Evolutionary conservation across 2,888 invertebrate genomes (phyloP).

Genomic region (Dromius quadrimaculatus): DNA sequence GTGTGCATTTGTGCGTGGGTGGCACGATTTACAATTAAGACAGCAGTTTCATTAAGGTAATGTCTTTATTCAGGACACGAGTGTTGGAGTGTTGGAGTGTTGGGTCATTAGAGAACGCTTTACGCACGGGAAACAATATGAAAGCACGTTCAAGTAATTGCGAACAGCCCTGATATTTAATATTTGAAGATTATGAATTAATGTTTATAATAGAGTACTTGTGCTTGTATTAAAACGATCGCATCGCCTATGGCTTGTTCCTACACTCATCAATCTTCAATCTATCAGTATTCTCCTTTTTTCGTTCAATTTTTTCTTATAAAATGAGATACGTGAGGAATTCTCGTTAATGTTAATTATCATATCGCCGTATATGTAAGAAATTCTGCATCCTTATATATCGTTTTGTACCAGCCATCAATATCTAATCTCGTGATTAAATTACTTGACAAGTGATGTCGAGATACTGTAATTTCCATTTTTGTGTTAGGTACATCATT

Average conservation of each 20-base stretch:
- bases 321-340: too few relatives aligned
- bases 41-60: slow-evolving; percentile 51
- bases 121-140: slow-evolving; percentile 37
- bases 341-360: slow-evolving; percentile 4
- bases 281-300: too few relatives aligned
- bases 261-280: too few relatives aligned
- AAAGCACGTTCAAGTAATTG: slow-evolving; percentile 17
- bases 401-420: slow-evolving; percentile 7
- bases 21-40: slow-evolving; percentile 50
- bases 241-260: too few relatives aligned
- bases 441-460: slow-evolving; percentile 14
- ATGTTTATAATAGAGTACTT: too few relatives aligned
- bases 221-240: too few relatives aligned
- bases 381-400: not conserved
- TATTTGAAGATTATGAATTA: too few relatives aligned
- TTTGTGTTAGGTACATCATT: slow-evolving; percentile 11
- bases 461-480: slow-evolving; percentile 22
- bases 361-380: not conserved
- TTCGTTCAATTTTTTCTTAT: too few relatives aligned
- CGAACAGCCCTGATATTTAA: slow-evolving; percentile 29
- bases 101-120: slow-evolving; percentile 38
- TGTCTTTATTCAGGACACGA: slow-evolving; percentile 51
- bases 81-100: too few relatives aligned
- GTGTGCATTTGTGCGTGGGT: slow-evolving; percentile 8
- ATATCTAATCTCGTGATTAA: slow-evolving; percentile 28